Base-by-base conservation (phyloP, 2,888 invertebrate genomes). In the Allacma fusca region DNA sequence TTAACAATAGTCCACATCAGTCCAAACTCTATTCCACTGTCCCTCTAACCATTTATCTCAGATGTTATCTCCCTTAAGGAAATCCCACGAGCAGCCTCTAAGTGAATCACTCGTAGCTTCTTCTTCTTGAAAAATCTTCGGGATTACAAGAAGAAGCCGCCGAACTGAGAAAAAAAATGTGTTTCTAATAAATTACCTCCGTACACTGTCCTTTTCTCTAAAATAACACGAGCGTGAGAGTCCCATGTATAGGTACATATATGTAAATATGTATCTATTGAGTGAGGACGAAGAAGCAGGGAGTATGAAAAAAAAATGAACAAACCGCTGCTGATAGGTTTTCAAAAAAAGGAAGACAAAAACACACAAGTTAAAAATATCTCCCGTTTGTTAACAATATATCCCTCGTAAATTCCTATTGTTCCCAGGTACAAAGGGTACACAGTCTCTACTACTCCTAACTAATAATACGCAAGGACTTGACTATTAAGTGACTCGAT, bases 181-280 rank as follows among this genome's bases (percentile, higher is more conserved):
- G 65, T 64, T 74, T 74, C 73, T 65, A 74, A 74, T 74, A 74
- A 64, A 74, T 74, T 34, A 74, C 73, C 62, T 24, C 13, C 62
- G 19, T 50, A 50, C 50, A 50, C 50, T 50, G 50, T 50, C 50
- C 50, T 50, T 50, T 40, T 50, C 50, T 16, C 50, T 50, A 5
- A 50, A 50, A 50, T 50, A 5, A 50, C 50, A 50, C 50, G 50
- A 50, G 19, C 50, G 9, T 50, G 5, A 19, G 2, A 50, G 19
- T 13, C 7, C 13, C 7, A 40, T 40, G 5, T 40, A 13, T 13
- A 40, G 40, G 13, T 40, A 40, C 40, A 40, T 40, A 40, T 40
- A n/a, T 40, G 13, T 13, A 40, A 40, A 40, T 50, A 1, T 50
- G 2, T 13, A 4, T 9, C 7, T 50, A 50, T 50, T 19, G 16